These are phyloP conservation scores for Magallana gigas DNA, from an alignment of 1,140 invertebrate species.

Conservation along the genomic window DNA sequence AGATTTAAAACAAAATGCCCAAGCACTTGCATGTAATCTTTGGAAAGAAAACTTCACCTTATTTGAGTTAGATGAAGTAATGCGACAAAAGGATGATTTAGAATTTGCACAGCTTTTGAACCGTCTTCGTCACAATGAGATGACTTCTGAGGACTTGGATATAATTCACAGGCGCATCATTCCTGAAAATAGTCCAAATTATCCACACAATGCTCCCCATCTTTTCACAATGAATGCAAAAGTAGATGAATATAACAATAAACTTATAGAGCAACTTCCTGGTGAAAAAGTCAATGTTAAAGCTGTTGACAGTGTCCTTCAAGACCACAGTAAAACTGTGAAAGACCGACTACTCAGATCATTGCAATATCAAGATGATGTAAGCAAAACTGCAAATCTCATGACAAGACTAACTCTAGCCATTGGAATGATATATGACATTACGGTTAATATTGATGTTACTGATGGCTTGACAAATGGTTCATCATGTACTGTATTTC, in stretches of 20 bases:
- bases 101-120: constrained; percentile 61
- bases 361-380: not conserved
- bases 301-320: not conserved
- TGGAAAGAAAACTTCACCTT: not conserved
- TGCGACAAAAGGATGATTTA: constrained; percentile 60
- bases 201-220: not conserved
- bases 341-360: not conserved
- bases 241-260: constrained; percentile 26
- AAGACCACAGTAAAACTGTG: not conserved
- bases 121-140: constrained; percentile 45
- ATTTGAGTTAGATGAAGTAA: constrained; percentile 59
- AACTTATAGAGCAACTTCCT: not conserved
- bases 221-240: constrained; percentile 20
- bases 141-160: constrained; percentile 43
- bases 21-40: constrained; percentile 28
- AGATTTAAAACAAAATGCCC: constrained; percentile 12
- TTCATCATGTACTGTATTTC: constrained; percentile 19
- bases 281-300: not conserved
- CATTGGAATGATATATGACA: constrained; percentile 41
- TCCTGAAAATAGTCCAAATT: not conserved
- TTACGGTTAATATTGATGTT: constrained; percentile 41
- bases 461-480: constrained; percentile 47
- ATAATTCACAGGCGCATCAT: constrained; percentile 16
- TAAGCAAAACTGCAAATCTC: constrained; percentile 10
- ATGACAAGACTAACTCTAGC: not conserved